Conservation (phyloP, 2,888 invertebrate species). For the Cephonodes hylas region DNA sequence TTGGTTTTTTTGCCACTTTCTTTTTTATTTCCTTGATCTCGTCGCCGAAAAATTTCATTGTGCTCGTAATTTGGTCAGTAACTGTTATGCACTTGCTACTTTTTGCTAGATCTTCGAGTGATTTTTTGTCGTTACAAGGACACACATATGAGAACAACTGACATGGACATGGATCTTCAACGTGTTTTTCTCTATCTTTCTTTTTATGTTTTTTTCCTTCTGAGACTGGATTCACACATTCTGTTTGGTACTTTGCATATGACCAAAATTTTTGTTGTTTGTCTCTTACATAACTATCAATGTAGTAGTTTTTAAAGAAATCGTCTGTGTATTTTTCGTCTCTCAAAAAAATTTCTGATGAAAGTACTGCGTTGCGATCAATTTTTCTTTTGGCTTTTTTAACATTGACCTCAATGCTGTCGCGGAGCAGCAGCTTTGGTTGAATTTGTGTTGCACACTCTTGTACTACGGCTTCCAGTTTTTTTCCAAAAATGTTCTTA, state of each 20-base stretch:
- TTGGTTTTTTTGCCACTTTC: conserved; percentile 28
- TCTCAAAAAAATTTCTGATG: conserved; percentile 57
- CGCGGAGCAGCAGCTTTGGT: conserved; percentile 39
- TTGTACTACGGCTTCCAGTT: conserved; percentile 52
- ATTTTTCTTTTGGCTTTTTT: conserved; percentile 41
- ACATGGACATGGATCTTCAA: conserved; percentile 62
- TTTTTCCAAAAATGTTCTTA: conserved; percentile 36
- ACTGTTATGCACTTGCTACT: conserved; percentile 40
- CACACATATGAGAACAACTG: conserved; percentile 66
- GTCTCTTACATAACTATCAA: conserved; percentile 34
- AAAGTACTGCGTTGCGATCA: conserved; percentile 36
- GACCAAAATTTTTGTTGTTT: conserved; percentile 60
- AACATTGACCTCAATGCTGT: conserved; percentile 40
- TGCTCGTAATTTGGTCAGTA: conserved; percentile 46
- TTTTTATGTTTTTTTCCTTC: conserved; percentile 50
- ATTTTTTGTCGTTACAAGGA: conserved; percentile 54
- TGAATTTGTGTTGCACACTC: conserved; percentile 55
- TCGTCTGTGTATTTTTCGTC: conserved; percentile 38
- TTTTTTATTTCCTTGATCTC: conserved; percentile 12
- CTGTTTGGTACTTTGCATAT: conserved; percentile 58
- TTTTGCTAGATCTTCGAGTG: conserved; percentile 44
- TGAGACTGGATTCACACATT: conserved; percentile 48
- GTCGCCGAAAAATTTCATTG: conserved; percentile 28
- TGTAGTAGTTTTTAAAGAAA: conserved; percentile 27
- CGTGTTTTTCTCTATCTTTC: conserved; percentile 46